Evolutionary conservation across 2,888 invertebrate species (phyloP), one percentile per base, ranked within the genome.

Genomic region (Glaucopsyche alexis): DNA sequence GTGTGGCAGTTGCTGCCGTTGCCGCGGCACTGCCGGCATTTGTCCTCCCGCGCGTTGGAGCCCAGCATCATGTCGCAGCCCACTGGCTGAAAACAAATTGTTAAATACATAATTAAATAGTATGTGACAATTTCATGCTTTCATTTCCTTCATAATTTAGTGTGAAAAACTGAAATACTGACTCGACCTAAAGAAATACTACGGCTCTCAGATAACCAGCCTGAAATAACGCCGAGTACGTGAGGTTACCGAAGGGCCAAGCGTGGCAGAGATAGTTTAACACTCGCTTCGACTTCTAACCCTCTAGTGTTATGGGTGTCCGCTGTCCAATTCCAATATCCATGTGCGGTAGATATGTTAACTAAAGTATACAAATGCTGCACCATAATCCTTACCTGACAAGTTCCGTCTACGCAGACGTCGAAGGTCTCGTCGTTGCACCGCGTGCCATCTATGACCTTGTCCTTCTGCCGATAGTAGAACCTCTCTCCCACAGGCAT

Each of bases 61-160:
- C 98, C 99, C 81, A 99, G 92, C 95, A 98, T 96, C 95, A 96
- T 96, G 88, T 99, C 99, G 86, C 99, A 99, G 74, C 99, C 99
- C 64, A 99, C 97, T 9, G 96, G 95, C 97, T 97, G 82, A 74
- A 77, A 11, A 40, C 55, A 65, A 73, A 47, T 60, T 67, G 16
- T 67, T 11, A 42, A 65, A 65, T 1, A 73, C 19, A 71, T 40
- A 71, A 16, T 16, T 47, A 19, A n/a, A 29, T 29, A 29, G 29
- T 29, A 29, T 29, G 29, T 29, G 7, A 71, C 13, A 47, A 38
- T 64, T 74, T 29, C 29, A 29, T 38, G 19, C 13, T 19, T 42
- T 5, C 42, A 42, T 42, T 42, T 42, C 1, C 42, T 42, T 29
- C 29, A 29, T 29, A 4, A 29, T 29, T 29, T 29, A 29, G 29